Base-by-base conservation (phyloP, 2,113 vertebrate species). In the Vulpes lagopus region DNA sequence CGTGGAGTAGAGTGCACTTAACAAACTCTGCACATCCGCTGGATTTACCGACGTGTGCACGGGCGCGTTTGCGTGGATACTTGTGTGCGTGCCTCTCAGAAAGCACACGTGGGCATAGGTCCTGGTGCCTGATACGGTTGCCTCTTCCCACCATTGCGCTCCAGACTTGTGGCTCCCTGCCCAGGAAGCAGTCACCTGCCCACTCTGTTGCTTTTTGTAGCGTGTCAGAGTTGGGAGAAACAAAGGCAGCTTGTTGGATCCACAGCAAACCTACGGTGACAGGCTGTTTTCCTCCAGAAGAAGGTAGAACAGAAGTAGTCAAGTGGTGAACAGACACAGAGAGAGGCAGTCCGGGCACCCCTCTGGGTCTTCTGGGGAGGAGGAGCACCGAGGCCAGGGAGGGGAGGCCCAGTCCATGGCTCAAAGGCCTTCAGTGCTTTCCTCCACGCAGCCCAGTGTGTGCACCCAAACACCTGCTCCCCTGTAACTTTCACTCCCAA, bases 181-280 rank as follows among this genome's bases (percentile, higher is more conserved):
- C 98, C 96, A 94, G 98, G 92, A 97, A 96, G 71, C 92, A 97
- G 94, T 98, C 97, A 97, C 97, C 97, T 98, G 97, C 97, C 97
- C 95, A 97, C 94, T 98, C 97, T 95, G 93, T 97, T 97, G 97
- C 92, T 97, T 98, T 97, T 89, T 74, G 90, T 94, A 95, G 67
- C 10, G 1, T 97, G 96, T 97, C 85, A 59, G 88, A 97, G 88
- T 94, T 94, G 97, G 96, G 95, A 95, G 96, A 97, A 97, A 98
- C 97, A 98, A 98, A 98, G 94, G 88, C 69, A 98, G 97, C 89
- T 69, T 97, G 98, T 97, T 94, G 95, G 95, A 95, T 94, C 92
- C 38, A 89, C 97, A 98, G 96, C 67, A 97, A 88, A 85, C 88
- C 96, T 89, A 96, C 94, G 86, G 92, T 82, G 94, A 95, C 92